Conservation (phyloP, 53 echinoderm and acorn worm genomes). For the Paracentrotus lividus region DNA sequence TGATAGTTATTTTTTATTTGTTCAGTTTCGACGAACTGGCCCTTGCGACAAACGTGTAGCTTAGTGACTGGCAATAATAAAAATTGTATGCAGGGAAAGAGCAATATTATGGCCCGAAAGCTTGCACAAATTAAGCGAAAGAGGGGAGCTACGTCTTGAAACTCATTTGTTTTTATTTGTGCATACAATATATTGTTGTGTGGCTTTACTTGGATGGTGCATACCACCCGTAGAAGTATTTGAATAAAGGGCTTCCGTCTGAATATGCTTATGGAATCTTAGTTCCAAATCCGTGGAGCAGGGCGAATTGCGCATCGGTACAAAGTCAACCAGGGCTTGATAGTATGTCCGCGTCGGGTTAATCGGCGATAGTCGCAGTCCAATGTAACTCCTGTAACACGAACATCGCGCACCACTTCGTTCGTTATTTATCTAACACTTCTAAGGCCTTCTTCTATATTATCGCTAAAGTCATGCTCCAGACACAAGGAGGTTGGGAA, state of each 20-base stretch:
- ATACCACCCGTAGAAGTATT: constrained; percentile 79
- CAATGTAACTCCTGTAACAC: constrained; percentile 78
- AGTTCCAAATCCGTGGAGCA: constrained; percentile 76
- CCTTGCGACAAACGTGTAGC: too few relatives aligned
- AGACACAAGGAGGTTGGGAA: constrained; percentile 18
- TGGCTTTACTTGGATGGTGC: constrained; percentile 74
- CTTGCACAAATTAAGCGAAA: too few relatives aligned
- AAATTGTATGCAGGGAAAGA: too few relatives aligned
- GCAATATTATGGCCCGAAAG: too few relatives aligned
- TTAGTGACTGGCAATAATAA: too few relatives aligned
- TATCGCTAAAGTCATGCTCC: not conserved
- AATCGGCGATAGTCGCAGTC: constrained; percentile 82
- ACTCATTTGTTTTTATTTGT: too few relatives aligned
- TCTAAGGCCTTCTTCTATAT: not conserved
- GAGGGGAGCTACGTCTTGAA: too few relatives aligned
- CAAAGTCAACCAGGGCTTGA: constrained; percentile 54
- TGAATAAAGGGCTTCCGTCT: constrained; percentile 41
- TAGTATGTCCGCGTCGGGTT: constrained; percentile 78
- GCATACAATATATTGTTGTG: too few relatives aligned
- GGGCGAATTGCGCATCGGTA: constrained; percentile 73
- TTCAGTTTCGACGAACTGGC: too few relatives aligned
- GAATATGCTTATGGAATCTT: constrained; percentile 71
- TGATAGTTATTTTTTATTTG: too few relatives aligned
- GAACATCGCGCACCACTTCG: constrained; percentile 70
- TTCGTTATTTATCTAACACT: constrained; percentile 21